Conservation (phyloP, 2,113 vertebrate species). For the Microcebus tavaratra region DNA sequence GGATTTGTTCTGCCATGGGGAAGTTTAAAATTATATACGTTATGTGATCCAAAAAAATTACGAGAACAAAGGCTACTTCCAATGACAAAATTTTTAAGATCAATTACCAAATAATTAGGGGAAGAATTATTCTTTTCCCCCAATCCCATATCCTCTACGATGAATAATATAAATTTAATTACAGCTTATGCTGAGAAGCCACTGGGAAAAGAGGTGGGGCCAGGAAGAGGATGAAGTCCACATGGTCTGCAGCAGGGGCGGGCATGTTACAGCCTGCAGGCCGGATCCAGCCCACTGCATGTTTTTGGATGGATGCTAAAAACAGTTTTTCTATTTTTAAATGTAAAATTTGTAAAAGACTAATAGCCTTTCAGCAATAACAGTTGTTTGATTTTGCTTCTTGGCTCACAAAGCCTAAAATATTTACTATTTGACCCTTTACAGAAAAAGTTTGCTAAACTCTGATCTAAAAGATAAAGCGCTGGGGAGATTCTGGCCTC, state of each 20-base stretch:
- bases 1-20: not conserved
- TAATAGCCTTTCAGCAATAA: not conserved
- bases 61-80: not conserved
- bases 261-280: not conserved
- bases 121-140: not conserved
- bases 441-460: not conserved
- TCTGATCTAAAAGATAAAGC: not conserved
- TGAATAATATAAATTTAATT: conserved; percentile 24
- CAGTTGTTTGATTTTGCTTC: not conserved
- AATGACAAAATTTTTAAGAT: not conserved
- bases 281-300: not conserved
- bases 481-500: not conserved
- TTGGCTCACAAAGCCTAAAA: conserved; percentile 29
- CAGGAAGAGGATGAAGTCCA: not conserved
- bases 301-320: not conserved
- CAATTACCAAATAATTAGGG: conserved; percentile 5
- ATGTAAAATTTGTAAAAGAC: not conserved
- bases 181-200: not conserved
- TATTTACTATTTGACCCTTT: not conserved
- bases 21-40: not conserved
- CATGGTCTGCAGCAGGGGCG: not conserved
- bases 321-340: conserved; percentile 8
- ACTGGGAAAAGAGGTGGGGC: not conserved
- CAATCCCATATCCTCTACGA: not conserved
- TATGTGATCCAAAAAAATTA: not conserved